Percentiles rank a stretch among this genome's conserved stretches.
Evolutionary conservation across 2,888 invertebrate species (phyloP).

Genomic region (Phytoseiulus persimilis): DNA sequence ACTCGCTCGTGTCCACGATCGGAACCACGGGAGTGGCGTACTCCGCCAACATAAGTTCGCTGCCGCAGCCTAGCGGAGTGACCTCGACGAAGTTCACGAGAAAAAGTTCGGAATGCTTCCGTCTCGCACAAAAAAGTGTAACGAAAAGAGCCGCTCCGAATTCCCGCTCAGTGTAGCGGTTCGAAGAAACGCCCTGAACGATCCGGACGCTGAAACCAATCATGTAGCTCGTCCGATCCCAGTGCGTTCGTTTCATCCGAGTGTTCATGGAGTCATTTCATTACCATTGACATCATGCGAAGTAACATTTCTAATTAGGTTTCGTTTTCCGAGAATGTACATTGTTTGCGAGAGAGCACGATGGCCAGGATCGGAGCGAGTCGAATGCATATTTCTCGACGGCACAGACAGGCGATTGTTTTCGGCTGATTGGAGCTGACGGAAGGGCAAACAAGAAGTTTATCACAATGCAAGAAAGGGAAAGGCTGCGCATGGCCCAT

Average conservation of each 20-base stretch:
- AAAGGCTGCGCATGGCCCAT: neutral
- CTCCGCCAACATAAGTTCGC: no score
- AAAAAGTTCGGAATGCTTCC: no score
- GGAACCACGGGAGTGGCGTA: no score
- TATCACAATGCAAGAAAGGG: conserved; percentile 5
- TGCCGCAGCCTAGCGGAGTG: no score
- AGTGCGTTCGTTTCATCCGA: neutral
- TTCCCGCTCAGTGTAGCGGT: no score
- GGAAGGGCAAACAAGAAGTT: neutral
- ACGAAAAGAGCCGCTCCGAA: no score
- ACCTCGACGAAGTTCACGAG: no score
- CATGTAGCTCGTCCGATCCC: neutral
- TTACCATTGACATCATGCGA: neutral
- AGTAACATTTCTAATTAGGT: neutral
- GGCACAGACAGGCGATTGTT: neutral
- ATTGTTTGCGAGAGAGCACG: neutral
- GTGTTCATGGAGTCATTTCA: neutral
- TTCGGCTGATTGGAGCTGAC: conserved; percentile 5
- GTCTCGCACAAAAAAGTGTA: no score
- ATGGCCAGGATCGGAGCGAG: neutral
- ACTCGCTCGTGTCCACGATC: no score
- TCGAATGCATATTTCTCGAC: neutral
- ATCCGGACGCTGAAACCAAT: neutral
- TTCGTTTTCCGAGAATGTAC: neutral
- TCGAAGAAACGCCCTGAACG: no score